Base-by-base conservation (phyloP, 1,140 invertebrate species). In the Apis mellifera region DNA sequence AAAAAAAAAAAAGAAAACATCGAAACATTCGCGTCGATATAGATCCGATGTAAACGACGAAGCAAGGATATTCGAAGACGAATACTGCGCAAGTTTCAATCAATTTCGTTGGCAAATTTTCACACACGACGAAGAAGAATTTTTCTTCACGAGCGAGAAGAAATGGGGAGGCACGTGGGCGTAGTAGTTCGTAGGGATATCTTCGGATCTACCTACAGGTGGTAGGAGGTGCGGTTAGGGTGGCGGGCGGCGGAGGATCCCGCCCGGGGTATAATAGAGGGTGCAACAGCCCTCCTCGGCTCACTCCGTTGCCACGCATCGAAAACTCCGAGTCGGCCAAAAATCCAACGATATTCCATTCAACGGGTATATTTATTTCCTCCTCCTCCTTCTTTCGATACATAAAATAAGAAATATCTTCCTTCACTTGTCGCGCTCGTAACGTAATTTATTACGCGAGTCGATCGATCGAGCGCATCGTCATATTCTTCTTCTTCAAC, bases 241-340 rank as follows among this genome's bases (percentile, higher is more conserved):
- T 21, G 52, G 71, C 59, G 75, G 83, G 88, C 89, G 90, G 89
- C 88, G 90, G 92, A 88, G 88, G 85, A 81, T 75, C 65, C 74
- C n/a, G 72, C 64, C 50, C 75, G 57, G 85, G 91, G 89, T 93
- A 93, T 93, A 93, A 93, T 92, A 93, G 88, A 92, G 89, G 89
- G 91, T 91, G 88, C 88, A 90, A 80, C 90, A 89, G 89, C 87
- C 90, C 86, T 90, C 86, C 86, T 78, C 74, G 48, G 86, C 89
- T 93, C 92, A 93, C 80, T 93, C 86, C 85, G 84, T 78, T 82
- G 83, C 81, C 82, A 88, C 84, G 77, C 86, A 85, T 77, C 86
- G 86, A 32, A 32, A 32, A 32, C 80, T 83, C 78, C 76, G 13
- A 12, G 52, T 62, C 32, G 32, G 73, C 72, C 64, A 60, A 78